These are phyloP conservation scores for Nemotelus pantherinus DNA, from an alignment of 2,888 invertebrate genomes.

Conservation along the genomic window DNA sequence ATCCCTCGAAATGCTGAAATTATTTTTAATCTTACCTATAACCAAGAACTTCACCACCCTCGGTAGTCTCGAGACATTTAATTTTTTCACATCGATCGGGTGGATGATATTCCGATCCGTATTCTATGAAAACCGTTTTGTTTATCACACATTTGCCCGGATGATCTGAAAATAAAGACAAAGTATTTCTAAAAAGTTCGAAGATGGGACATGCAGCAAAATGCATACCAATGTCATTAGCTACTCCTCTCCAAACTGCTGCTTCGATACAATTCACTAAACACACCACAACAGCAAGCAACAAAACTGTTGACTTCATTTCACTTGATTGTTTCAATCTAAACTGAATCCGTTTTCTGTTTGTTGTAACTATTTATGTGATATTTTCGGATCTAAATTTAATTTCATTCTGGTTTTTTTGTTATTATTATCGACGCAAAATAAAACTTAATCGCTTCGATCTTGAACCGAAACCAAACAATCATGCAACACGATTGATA, in stretches of 20 bases:
- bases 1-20: neutral
- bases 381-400: no score
- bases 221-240: conserved; percentile 18
- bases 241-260: conserved; percentile 27
- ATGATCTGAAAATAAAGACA: conserved; percentile 4
- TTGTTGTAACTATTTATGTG: no score
- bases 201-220: neutral
- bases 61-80: neutral
- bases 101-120: conserved; percentile 32
- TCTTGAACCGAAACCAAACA: no score
- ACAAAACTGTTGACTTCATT: conserved; percentile 20
- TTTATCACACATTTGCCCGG: conserved; percentile 23
- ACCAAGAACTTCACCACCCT: conserved; percentile 24
- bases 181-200: neutral
- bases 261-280: neutral
- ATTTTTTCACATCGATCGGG: conserved; percentile 32
- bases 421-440: no score
- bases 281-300: neutral
- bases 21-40: conserved; percentile 5
- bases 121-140: conserved; percentile 2
- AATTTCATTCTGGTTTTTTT: no score
- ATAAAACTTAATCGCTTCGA: no score
- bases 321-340: conserved; percentile 22
- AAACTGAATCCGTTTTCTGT: conserved; percentile 3
- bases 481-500: no score